A percentile compares a stretch with the other conserved stretches of the same genome.
These are phyloP conservation scores for Berghia stephanieae DNA, from an alignment of 1,140 invertebrate genomes.

Conservation along the genomic window DNA sequence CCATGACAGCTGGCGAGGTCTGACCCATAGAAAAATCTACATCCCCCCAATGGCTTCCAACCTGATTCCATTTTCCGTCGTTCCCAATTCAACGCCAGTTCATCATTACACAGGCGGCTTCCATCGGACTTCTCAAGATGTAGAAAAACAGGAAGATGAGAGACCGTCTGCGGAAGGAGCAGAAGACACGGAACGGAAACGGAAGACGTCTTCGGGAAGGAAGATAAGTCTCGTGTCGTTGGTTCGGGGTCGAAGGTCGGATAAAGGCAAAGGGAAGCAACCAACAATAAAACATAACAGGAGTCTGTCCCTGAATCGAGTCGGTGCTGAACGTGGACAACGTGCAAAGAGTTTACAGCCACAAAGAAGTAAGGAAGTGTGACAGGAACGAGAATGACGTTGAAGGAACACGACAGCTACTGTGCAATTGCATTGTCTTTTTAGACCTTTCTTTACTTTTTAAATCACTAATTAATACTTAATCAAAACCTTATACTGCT, in stretches of 20 bases:
- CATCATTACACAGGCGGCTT: neutral
- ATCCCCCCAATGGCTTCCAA: conserved; percentile 27
- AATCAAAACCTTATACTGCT: too few relatives aligned
- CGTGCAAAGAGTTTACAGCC: neutral
- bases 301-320: conserved; percentile 13
- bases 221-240: conserved; percentile 17
- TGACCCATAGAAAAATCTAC: too few relatives aligned
- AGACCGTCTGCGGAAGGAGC: neutral
- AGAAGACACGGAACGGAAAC: neutral
- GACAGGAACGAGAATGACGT: too few relatives aligned
- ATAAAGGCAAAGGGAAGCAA: neutral
- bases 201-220: neutral
- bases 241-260: conserved; percentile 17
- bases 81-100: neutral
- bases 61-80: conserved; percentile 11
- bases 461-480: too few relatives aligned
- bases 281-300: conserved; percentile 13
- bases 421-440: too few relatives aligned
- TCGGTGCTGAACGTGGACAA: neutral
- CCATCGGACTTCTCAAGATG: too few relatives aligned
- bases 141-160: neutral
- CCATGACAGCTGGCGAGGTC: too few relatives aligned
- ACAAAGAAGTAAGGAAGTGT: conserved; percentile 21
- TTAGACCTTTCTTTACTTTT: too few relatives aligned
- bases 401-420: too few relatives aligned